Evolutionary conservation across 2,113 vertebrate species (phyloP).

Genomic region (Ceyx margarethae): DNA sequence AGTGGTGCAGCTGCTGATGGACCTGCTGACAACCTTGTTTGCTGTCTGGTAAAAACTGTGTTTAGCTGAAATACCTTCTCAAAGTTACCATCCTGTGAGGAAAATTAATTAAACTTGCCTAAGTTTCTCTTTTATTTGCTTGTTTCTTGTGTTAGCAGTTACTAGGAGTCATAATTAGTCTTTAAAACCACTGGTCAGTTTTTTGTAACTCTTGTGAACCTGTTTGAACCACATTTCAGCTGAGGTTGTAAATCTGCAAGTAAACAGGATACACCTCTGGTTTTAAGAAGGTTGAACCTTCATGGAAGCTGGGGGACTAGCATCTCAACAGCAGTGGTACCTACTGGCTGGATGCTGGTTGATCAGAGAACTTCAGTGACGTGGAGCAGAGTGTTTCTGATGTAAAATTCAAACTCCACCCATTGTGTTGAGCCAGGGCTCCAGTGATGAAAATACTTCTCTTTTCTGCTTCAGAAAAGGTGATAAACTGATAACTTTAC

Average conservation of each 20-base stretch:
- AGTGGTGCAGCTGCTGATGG: not conserved
- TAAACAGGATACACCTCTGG: constrained; percentile 25
- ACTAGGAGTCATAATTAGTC: not conserved
- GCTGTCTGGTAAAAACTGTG: not conserved
- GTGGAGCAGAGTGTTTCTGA: not conserved
- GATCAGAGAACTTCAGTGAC: not conserved
- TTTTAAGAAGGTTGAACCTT: constrained; percentile 11
- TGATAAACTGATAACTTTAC: not conserved
- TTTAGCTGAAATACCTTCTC: not conserved
- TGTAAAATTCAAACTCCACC: not conserved
- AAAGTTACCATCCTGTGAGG: not conserved
- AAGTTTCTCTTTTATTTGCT: not conserved
- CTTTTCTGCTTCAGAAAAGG: not conserved
- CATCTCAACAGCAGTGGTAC: not conserved
- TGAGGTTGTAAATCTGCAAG: not conserved
- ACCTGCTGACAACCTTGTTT: not conserved
- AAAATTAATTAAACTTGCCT: not conserved
- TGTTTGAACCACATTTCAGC: not conserved
- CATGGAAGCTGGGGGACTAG: not conserved
- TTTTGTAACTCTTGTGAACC: not conserved
- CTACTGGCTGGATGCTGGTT: not conserved
- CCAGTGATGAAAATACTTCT: not conserved
- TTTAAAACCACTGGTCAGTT: not conserved
- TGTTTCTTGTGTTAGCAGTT: not conserved
- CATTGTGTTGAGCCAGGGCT: not conserved